phyloP scores from a whole-genome alignment of 2,888 invertebrate species.

The Ectemnius continuus region DNA sequence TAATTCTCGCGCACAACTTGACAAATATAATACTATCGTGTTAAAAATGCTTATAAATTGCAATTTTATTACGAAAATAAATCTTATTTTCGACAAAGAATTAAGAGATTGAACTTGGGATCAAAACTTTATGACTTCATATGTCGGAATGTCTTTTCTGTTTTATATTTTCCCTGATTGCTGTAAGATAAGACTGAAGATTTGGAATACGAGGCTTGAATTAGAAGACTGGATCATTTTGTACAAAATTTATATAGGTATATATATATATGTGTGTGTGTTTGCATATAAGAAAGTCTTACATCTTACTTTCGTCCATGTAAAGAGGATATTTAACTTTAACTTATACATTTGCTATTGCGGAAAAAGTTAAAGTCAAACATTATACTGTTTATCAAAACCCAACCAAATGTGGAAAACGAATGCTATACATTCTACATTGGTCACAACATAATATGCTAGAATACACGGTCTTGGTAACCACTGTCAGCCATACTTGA shows the following conservation, averaged over 20 bases:
- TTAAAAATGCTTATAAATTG: constrained; percentile 35
- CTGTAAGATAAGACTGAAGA: not conserved
- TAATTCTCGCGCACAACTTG: constrained; percentile 22
- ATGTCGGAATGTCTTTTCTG: too few relatives aligned
- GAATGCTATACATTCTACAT: constrained; percentile 23
- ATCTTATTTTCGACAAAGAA: constrained; percentile 26
- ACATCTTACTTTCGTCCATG: constrained; percentile 26
- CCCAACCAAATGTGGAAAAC: constrained; percentile 11
- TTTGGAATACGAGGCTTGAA: constrained; percentile 32
- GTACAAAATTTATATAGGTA: constrained; percentile 44
- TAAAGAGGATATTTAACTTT: constrained; percentile 33
- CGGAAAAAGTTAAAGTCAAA: constrained; percentile 18
- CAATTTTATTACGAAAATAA: constrained; percentile 39
- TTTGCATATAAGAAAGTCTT: constrained; percentile 39
- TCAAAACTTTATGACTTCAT: too few relatives aligned
- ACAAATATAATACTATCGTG: constrained; percentile 24
- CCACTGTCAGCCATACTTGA: constrained; percentile 87
- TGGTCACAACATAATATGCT: constrained; percentile 61
- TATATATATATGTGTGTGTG: constrained; percentile 15
- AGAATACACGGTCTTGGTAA: constrained; percentile 92
- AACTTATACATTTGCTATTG: constrained; percentile 28
- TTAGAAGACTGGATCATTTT: constrained; percentile 35
- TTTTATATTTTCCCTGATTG: too few relatives aligned
- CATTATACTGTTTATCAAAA: constrained; percentile 21
- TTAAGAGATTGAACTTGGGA: not conserved